Evolutionary conservation across 92 coral and sea anemone genomes (phyloP).

Genomic region (Parazoanthus darwini): DNA sequence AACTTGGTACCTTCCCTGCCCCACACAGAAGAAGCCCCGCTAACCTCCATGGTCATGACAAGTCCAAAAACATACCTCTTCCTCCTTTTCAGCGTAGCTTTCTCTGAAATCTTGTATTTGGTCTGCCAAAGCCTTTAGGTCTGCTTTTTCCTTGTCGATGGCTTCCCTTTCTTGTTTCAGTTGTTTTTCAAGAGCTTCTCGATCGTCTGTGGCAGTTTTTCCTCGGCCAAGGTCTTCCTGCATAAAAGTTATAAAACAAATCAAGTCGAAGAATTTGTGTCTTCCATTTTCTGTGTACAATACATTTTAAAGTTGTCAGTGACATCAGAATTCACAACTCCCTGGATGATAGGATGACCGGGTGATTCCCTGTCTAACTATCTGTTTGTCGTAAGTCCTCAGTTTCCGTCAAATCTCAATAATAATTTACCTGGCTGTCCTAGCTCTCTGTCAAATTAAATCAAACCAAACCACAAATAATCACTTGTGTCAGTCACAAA

Average conservation of each 20-base stretch:
- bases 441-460: background rate
- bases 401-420: background rate
- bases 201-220: conserved; percentile 60
- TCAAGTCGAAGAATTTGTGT: background rate
- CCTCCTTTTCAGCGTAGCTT: conserved; percentile 78
- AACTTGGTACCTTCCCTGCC: background rate
- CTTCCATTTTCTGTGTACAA: no score
- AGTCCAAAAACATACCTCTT: conserved; percentile 47
- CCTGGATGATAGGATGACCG: no score
- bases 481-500: conserved; percentile 30
- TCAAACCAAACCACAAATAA: conserved; percentile 15
- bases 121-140: conserved; percentile 61
- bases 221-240: conserved; percentile 80
- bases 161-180: conserved; percentile 63
- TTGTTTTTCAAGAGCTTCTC: conserved; percentile 58
- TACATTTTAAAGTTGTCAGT: no score
- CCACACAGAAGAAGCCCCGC: background rate
- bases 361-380: background rate
- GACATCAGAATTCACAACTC: no score
- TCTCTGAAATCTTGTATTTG: conserved; percentile 71
- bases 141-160: conserved; percentile 71
- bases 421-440: background rate
- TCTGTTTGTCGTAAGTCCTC: background rate
- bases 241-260: background rate
- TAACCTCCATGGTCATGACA: background rate